Evolutionary conservation across 2,888 invertebrate genomes (phyloP).

Genomic region (Dicranocentrus wangi): DNA sequence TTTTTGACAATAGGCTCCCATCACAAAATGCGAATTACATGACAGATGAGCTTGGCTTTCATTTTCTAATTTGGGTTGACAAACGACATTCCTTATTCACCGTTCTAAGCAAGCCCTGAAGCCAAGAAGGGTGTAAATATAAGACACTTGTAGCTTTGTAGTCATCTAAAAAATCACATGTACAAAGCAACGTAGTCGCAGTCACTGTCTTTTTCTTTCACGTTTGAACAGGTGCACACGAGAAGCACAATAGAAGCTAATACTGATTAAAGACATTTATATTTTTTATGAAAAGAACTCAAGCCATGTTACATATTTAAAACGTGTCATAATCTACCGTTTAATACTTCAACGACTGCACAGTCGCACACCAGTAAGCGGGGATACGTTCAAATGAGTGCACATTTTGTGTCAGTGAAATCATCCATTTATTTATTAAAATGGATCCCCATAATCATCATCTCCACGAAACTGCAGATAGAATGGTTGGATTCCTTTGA

Average conservation of each 20-base stretch:
- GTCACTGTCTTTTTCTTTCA: too few species aligned
- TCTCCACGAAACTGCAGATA: neutral
- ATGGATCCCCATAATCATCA: neutral
- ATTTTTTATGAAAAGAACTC: too few species aligned
- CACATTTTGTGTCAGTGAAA: conserved; percentile 1
- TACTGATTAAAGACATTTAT: too few species aligned
- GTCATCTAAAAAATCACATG: too few species aligned
- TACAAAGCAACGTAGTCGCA: too few species aligned
- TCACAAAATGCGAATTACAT: conserved; percentile 19
- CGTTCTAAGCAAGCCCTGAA: conserved; percentile 37
- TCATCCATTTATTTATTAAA: neutral
- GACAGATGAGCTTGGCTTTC: conserved; percentile 58
- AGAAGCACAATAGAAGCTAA: too few species aligned
- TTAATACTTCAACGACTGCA: too few species aligned
- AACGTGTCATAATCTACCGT: too few species aligned
- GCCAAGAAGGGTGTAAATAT: conserved; percentile 1
- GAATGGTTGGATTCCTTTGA: neutral
- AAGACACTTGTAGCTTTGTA: neutral
- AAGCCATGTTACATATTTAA: too few species aligned
- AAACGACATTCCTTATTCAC: conserved; percentile 44
- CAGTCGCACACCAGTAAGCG: too few species aligned
- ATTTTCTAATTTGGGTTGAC: conserved; percentile 61
- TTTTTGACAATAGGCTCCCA: conserved; percentile 41
- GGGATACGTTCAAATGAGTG: neutral
- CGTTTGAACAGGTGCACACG: too few species aligned